These are phyloP conservation scores for Babylonia areolata DNA, from an alignment of 1,140 invertebrate species.

Conservation along the genomic window DNA sequence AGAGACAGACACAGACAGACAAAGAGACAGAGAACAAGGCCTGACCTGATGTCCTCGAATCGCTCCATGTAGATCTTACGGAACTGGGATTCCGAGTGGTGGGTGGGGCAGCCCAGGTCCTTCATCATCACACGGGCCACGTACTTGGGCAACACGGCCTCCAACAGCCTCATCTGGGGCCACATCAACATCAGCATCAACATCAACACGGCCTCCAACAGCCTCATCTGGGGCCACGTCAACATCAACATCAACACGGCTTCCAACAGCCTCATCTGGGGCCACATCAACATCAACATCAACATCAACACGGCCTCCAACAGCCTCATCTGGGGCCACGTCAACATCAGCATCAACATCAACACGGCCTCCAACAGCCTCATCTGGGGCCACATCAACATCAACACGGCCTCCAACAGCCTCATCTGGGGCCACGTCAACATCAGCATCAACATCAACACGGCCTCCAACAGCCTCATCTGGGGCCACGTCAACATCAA, in stretches of 20 bases:
- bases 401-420: no score
- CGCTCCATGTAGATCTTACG: slow-evolving; percentile 98
- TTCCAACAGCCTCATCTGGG: slow-evolving; percentile 89
- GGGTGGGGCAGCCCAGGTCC: slow-evolving; percentile 83
- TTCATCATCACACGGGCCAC: slow-evolving; percentile 95
- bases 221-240: slow-evolving; percentile 82
- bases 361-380: no score
- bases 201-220: slow-evolving; percentile 84
- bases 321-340: slow-evolving; percentile 84
- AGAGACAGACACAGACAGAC: slow-evolving; percentile 1
- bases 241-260: slow-evolving; percentile 85
- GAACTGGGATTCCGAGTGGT: slow-evolving; percentile 81
- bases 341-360: no score
- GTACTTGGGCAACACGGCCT: slow-evolving; percentile 95
- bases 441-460: neutral
- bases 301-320: slow-evolving; percentile 92
- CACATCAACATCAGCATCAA: neutral
- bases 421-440: no score
- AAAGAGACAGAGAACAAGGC: neutral
- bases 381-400: no score
- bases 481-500: neutral
- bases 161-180: slow-evolving; percentile 87
- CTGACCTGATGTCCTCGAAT: slow-evolving; percentile 95
- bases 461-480: neutral
- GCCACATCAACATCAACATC: neutral